A percentile compares a stretch with the other conserved stretches of the same genome.
Conservation (phyloP, 1,140 invertebrate species). For the Caerostris darwini region DNA sequence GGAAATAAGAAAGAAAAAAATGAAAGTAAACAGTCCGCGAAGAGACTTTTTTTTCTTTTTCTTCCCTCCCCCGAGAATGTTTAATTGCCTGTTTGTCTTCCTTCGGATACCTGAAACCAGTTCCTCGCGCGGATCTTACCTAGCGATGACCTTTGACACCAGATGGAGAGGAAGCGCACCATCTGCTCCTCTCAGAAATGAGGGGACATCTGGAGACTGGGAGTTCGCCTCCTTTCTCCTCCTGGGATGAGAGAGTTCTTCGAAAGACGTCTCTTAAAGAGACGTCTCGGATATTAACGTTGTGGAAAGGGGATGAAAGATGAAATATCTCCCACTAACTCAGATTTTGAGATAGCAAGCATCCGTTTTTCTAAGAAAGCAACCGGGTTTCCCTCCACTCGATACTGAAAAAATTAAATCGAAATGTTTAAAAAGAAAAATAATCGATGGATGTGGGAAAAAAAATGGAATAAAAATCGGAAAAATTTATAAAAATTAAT, state of each 20-base stretch:
- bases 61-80: not conserved
- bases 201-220: not conserved
- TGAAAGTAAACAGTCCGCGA: not conserved
- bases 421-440: no score
- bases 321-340: no score
- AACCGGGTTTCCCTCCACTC: no score
- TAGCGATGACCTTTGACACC: not conserved
- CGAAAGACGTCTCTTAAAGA: not conserved
- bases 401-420: no score
- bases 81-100: not conserved
- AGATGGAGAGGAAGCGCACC: not conserved
- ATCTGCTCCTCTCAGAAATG: not conserved
- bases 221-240: no score
- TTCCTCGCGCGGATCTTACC: not conserved
- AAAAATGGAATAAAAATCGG: no score
- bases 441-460: no score
- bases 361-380: no score
- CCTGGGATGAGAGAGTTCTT: not conserved
- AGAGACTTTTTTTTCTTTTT: not conserved
- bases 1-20: no score
- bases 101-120: conserved; percentile 9
- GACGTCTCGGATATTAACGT: not conserved
- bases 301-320: not conserved
- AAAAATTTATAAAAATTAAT: no score
- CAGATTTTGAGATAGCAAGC: no score